Percentiles rank a stretch among this genome's conserved stretches.
phyloP scores from a whole-genome alignment of 2,113 vertebrate species.

The Oryctolagus cuniculus region mOryCun1.1 NC_091435.1:20992001-20992500 shows the following conservation, averaged over 20 bases:
- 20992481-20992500: conserved; percentile 57
- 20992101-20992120: background rate
- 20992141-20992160: conserved; percentile 53
- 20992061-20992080: background rate
- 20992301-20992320: conserved; percentile 58
- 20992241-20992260: conserved; percentile 65
- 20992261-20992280: conserved; percentile 63
- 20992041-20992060: background rate
- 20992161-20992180: conserved; percentile 35
- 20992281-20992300: conserved; percentile 68
- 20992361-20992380: conserved; percentile 49
- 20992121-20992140: conserved; percentile 67
- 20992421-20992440: conserved; percentile 71
- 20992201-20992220: background rate
- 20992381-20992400: conserved; percentile 51
- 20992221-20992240: conserved; percentile 46
- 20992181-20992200: conserved; percentile 39
- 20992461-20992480: conserved; percentile 36
- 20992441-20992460: conserved; percentile 64
- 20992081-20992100: background rate
- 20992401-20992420: conserved; percentile 65
- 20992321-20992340: conserved; percentile 68
- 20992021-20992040: conserved; percentile 26
- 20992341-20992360: conserved; percentile 60
- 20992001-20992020: background rate